Evolutionary conservation across 2,113 vertebrate species (phyloP).

Genomic region (Trogon melanurus): DNA sequence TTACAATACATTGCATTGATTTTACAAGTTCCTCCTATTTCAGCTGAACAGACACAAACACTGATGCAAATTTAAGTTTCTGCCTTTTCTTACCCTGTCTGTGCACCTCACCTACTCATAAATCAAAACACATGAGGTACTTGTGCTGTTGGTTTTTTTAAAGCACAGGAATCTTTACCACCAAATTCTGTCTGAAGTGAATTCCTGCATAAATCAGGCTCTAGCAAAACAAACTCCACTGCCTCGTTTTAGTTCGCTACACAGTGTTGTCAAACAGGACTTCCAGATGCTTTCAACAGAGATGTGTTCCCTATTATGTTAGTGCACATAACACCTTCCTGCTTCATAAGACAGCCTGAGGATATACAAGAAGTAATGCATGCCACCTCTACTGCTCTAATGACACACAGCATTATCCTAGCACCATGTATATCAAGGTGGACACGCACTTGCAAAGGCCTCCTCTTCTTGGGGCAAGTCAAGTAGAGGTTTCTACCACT

Average conservation of each 20-base stretch:
- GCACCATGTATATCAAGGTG: neutral
- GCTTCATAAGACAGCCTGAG: neutral
- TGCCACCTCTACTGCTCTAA: neutral
- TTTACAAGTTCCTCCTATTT: neutral
- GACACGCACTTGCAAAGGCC: neutral
- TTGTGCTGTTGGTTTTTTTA: neutral
- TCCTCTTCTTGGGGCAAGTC: neutral
- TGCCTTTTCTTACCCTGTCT: neutral
- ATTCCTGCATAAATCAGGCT: neutral
- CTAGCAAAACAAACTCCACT: neutral
- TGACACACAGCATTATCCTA: neutral
- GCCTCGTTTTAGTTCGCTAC: neutral
- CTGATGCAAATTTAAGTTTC: neutral
- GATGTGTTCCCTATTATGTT: neutral
- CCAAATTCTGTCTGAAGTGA: neutral
- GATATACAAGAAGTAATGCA: rapidly evolving
- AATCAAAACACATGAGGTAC: neutral
- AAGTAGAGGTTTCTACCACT: neutral
- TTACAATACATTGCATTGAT: neutral
- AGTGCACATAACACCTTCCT: neutral
- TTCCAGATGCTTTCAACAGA: neutral
- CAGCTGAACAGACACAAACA: neutral
- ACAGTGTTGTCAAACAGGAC: neutral
- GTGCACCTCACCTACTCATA: neutral
- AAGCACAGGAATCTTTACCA: neutral